Conservation (phyloP, 2,888 invertebrate species). For the Nematopogon swammerdamellus region DNA sequence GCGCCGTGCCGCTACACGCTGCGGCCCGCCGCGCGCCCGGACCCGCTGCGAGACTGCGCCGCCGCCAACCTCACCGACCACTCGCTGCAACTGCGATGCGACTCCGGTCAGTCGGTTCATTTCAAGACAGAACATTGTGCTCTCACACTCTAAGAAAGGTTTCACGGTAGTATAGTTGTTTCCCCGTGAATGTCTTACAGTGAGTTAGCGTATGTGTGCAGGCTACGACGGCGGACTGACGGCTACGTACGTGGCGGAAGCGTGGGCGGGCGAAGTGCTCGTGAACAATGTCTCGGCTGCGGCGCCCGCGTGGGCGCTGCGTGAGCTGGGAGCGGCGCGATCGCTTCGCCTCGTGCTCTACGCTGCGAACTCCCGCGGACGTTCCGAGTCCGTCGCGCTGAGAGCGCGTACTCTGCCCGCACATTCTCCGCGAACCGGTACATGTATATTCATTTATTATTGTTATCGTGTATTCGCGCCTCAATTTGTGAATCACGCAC, state of each 20-base stretch:
- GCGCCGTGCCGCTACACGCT: conserved; percentile 74
- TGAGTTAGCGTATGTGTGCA: no score
- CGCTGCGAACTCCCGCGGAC: conserved; percentile 79
- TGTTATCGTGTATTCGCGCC: no score
- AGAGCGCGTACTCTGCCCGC: conserved; percentile 36
- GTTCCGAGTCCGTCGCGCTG: conserved; percentile 64
- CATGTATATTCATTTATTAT: conserved; percentile 8
- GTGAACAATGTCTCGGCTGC: conserved; percentile 68
- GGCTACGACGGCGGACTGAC: conserved; percentile 78
- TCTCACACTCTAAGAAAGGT: no score
- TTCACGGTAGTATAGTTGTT: no score
- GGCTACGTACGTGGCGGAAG: conserved; percentile 71
- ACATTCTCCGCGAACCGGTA: conserved; percentile 41
- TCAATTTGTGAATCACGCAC: no score
- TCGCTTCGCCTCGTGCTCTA: conserved; percentile 76
- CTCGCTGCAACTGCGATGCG: conserved; percentile 70
- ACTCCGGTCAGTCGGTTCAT: no score
- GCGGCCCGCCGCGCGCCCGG: conserved; percentile 74
- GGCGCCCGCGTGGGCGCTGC: conserved; percentile 72
- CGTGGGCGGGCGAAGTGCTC: conserved; percentile 59
- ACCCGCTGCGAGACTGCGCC: conserved; percentile 74
- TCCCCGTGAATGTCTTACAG: no score
- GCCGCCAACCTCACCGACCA: conserved; percentile 75
- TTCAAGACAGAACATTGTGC: no score
- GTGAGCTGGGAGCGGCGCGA: conserved; percentile 74